Conservation (phyloP, 2,888 invertebrate species). For the Dryococelus australis region DNA sequence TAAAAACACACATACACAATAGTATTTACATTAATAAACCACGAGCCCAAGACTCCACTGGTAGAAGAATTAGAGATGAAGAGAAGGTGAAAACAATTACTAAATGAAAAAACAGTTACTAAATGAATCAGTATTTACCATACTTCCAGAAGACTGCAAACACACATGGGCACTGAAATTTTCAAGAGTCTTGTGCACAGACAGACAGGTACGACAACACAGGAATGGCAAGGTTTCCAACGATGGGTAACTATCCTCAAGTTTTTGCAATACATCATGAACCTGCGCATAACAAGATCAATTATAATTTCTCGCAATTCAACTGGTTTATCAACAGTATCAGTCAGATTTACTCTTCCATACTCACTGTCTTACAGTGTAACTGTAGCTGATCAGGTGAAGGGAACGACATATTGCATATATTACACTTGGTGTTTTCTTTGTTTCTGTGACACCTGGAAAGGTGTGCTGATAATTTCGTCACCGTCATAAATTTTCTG, state of each 20-base stretch:
- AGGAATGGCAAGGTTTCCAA: slow-evolving; percentile 42
- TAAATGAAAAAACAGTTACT: too few species aligned
- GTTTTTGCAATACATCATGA: background rate
- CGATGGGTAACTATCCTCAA: slow-evolving; percentile 21
- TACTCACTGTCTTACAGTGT: background rate
- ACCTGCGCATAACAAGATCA: background rate
- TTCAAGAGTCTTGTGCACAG: slow-evolving; percentile 33
- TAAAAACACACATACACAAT: too few species aligned
- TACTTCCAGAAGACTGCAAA: slow-evolving; percentile 20
- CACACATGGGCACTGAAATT: slow-evolving; percentile 38
- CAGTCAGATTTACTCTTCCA: background rate
- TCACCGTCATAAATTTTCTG: background rate
- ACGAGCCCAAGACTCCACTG: too few species aligned
- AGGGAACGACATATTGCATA: background rate
- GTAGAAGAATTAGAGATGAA: too few species aligned
- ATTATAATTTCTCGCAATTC: background rate
- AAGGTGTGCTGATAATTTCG: background rate
- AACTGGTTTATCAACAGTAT: background rate
- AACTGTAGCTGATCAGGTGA: background rate
- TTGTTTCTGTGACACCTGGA: background rate
- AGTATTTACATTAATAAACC: too few species aligned
- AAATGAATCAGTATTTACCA: background rate
- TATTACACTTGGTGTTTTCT: background rate
- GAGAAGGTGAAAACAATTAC: too few species aligned
- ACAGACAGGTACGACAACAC: slow-evolving; percentile 37